Evolutionary conservation across 2,797 vertebrate species (phyloP).

Genomic region (Sebastes cheni): DNA sequence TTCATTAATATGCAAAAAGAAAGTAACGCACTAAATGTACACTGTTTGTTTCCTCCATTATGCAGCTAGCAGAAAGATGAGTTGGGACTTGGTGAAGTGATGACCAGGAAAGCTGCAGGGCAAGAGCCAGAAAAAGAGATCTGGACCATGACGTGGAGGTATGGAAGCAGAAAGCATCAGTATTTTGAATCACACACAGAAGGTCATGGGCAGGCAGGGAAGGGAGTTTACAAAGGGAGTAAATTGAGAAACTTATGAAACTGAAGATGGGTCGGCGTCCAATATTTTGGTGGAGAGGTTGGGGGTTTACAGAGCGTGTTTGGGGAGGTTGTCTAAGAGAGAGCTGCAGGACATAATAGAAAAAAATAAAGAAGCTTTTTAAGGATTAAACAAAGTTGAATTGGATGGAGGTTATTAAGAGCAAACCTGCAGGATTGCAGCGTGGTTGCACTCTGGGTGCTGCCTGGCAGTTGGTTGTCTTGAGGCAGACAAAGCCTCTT

Average conservation of each 20-base stretch:
- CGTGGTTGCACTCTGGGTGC: slow-evolving; percentile 17
- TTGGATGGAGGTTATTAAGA: not conserved
- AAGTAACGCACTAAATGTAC: not conserved
- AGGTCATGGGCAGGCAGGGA: not conserved
- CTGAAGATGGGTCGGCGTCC: slow-evolving; percentile 8
- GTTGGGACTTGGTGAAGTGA: not conserved
- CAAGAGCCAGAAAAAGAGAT: not conserved
- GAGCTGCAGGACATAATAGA: not conserved
- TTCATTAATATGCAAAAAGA: not conserved
- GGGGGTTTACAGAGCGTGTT: not conserved
- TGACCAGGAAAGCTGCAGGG: not conserved
- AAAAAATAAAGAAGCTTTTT: slow-evolving; percentile 12
- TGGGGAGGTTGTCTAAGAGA: not conserved
- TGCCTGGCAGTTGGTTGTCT: slow-evolving; percentile 55
- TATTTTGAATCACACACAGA: not conserved
- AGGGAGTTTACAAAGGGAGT: slow-evolving; percentile 23
- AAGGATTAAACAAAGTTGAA: not conserved
- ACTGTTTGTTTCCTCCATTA: not conserved
- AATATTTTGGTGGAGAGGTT: slow-evolving; percentile 10
- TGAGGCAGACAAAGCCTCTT: slow-evolving; percentile 54
- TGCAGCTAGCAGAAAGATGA: not conserved
- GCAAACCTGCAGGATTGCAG: slow-evolving; percentile 25
- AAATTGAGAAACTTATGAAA: slow-evolving; percentile 7
- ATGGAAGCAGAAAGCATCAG: not conserved
- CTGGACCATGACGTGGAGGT: not conserved